Conservation (phyloP, 2,797 vertebrate species). For the Pantherophis alleghaniensis region DNA sequence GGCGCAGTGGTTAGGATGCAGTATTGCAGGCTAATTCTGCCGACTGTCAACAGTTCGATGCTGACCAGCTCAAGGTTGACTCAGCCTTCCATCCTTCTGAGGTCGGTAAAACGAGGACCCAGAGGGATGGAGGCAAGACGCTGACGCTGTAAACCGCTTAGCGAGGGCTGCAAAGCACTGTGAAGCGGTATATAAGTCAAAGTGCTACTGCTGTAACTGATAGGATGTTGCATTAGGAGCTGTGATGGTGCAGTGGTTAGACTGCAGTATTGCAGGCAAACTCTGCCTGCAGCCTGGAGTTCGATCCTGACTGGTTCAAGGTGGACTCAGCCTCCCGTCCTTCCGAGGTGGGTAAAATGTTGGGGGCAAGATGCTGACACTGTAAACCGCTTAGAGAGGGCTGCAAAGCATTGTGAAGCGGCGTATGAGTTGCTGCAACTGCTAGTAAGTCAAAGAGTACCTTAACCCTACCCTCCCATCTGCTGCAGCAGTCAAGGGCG, state of each 20-base stretch:
- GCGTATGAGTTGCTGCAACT: neutral
- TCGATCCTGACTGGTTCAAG: neutral
- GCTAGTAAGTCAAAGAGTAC: neutral
- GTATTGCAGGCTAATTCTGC: neutral
- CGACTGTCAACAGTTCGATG: neutral
- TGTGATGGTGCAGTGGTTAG: neutral
- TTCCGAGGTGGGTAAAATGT: neutral
- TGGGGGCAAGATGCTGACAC: too few relatives aligned
- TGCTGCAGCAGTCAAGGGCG: neutral
- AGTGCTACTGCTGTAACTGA: too few relatives aligned
- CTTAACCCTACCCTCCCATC: neutral
- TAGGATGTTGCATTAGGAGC: too few relatives aligned
- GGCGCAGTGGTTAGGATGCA: neutral
- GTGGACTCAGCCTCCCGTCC: neutral
- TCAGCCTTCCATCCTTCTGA: neutral
- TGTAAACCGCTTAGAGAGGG: neutral
- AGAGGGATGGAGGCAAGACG: too few relatives aligned
- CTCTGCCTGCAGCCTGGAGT: neutral
- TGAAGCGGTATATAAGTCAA: too few relatives aligned
- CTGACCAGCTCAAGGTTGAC: neutral
- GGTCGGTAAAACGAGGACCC: neutral
- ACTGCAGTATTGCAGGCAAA: neutral
- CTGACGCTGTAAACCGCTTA: too few relatives aligned
- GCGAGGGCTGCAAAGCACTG: too few relatives aligned
- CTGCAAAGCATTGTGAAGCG: neutral